Evolutionary conservation across 2,797 vertebrate genomes (phyloP).

Genomic region (Girardinus metallicus): DNA sequence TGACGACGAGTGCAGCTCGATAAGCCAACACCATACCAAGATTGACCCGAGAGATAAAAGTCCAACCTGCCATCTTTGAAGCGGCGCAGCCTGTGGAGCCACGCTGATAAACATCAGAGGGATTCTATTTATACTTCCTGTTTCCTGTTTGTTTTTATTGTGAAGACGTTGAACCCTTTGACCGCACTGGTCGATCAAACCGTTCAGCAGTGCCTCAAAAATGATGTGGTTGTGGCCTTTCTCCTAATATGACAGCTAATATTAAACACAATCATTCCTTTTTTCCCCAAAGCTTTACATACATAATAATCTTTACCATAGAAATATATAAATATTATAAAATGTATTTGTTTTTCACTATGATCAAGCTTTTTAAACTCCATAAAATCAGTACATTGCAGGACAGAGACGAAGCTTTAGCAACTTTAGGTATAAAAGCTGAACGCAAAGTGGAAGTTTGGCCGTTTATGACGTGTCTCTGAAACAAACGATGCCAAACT

Average conservation of each 20-base stretch:
- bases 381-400: slow-evolving; percentile 53
- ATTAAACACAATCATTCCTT: slow-evolving; percentile 49
- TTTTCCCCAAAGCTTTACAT: slow-evolving; percentile 66
- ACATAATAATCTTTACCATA: slow-evolving; percentile 79
- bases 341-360: slow-evolving; percentile 59
- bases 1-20: neutral
- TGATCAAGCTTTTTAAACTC: slow-evolving; percentile 69
- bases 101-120: slow-evolving; percentile 4
- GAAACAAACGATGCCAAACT: slow-evolving; percentile 39
- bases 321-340: slow-evolving; percentile 86
- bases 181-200: slow-evolving; percentile 29
- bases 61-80: slow-evolving; percentile 25
- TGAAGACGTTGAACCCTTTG: slow-evolving; percentile 32
- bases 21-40: neutral
- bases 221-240: slow-evolving; percentile 31
- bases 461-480: slow-evolving; percentile 28
- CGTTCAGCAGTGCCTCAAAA: slow-evolving; percentile 31
- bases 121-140: slow-evolving; percentile 16
- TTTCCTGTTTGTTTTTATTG: slow-evolving; percentile 10
- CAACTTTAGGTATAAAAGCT: slow-evolving; percentile 43
- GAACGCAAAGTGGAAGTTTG: slow-evolving; percentile 36
- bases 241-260: slow-evolving; percentile 30
- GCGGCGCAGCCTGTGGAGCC: slow-evolving; percentile 23
- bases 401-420: slow-evolving; percentile 47
- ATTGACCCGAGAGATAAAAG: neutral